Conservation (phyloP, 2,888 invertebrate genomes). For the Andrena bicolor region DNA sequence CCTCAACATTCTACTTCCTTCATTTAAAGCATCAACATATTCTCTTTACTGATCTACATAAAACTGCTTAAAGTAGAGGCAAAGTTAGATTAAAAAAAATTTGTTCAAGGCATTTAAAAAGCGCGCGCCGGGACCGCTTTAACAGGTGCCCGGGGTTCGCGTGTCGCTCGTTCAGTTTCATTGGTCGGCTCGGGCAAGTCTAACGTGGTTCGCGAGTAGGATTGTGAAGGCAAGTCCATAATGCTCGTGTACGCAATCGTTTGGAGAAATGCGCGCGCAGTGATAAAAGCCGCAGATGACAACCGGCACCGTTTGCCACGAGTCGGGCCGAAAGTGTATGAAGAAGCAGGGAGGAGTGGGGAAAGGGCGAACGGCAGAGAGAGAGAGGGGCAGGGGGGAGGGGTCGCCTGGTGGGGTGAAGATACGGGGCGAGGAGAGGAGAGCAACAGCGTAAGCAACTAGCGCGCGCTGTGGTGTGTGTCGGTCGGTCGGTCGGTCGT, state of each 20-base stretch:
- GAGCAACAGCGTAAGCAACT: slow-evolving; percentile 77
- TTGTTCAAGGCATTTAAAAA: slow-evolving; percentile 4
- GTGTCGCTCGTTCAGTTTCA: neutral
- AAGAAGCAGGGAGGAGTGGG: neutral
- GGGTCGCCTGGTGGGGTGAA: slow-evolving; percentile 21
- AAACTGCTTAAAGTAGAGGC: neutral
- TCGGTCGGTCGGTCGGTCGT: slow-evolving; percentile 75
- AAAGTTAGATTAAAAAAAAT: neutral
- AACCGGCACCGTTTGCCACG: slow-evolving; percentile 49
- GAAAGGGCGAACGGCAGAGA: neutral
- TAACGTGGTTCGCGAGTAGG: slow-evolving; percentile 25
- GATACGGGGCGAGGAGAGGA: slow-evolving; percentile 59
- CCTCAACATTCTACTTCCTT: neutral
- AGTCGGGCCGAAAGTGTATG: slow-evolving; percentile 26
- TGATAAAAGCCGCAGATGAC: slow-evolving; percentile 49
- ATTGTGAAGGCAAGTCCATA: slow-evolving; percentile 58
- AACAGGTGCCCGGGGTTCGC: neutral
- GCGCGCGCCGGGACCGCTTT: slow-evolving; percentile 4
- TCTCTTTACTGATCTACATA: neutral
- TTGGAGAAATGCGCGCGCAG: slow-evolving; percentile 55
- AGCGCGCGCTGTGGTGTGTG: slow-evolving; percentile 75
- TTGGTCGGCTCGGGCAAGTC: slow-evolving; percentile 28
- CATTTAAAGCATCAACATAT: neutral
- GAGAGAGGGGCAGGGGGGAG: neutral
- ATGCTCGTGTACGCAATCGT: slow-evolving; percentile 24